Percentiles rank a stretch among this genome's conserved stretches.
Evolutionary conservation across 2,888 invertebrate genomes (phyloP).

Genomic region (Acanthopleura granulata): DNA sequence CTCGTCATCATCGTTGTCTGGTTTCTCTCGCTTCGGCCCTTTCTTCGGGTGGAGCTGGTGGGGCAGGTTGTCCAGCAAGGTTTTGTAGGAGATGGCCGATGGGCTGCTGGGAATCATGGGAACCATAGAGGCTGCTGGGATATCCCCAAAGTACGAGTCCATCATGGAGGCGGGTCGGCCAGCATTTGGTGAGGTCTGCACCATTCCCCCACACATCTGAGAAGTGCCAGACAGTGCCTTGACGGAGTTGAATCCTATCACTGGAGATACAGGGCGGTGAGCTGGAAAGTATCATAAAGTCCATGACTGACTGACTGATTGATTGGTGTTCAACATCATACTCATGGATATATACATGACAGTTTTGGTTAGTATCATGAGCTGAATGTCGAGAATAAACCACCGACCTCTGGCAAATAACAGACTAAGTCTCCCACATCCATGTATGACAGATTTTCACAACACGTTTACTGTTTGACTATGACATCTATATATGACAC

Average conservation of each 20-base stretch:
- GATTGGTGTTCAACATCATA: no score
- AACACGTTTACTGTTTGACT: no score
- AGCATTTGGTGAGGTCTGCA: constrained; percentile 9
- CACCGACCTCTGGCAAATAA: neutral
- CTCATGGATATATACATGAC: no score
- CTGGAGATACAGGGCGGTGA: constrained; percentile 36
- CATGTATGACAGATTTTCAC: no score
- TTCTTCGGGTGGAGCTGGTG: constrained; percentile 52
- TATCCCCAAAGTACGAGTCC: constrained; percentile 43
- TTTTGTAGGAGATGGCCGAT: constrained; percentile 57
- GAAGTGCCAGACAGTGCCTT: constrained; percentile 34
- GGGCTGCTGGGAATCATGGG: constrained; percentile 58
- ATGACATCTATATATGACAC: no score
- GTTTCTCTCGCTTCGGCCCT: constrained; percentile 30
- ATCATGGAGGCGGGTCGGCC: constrained; percentile 24
- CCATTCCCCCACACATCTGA: constrained; percentile 22
- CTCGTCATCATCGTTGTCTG: constrained; percentile 29
- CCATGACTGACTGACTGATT: no score
- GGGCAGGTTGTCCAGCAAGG: constrained; percentile 53
- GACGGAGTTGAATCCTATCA: constrained; percentile 44
- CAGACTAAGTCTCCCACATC: no score
- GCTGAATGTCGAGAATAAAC: no score
- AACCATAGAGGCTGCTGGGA: constrained; percentile 43
- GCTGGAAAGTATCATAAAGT: neutral
- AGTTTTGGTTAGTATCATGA: no score